phyloP scores from a whole-genome alignment of 2,113 vertebrate genomes.

The Phodopus roborovskii region DNA sequence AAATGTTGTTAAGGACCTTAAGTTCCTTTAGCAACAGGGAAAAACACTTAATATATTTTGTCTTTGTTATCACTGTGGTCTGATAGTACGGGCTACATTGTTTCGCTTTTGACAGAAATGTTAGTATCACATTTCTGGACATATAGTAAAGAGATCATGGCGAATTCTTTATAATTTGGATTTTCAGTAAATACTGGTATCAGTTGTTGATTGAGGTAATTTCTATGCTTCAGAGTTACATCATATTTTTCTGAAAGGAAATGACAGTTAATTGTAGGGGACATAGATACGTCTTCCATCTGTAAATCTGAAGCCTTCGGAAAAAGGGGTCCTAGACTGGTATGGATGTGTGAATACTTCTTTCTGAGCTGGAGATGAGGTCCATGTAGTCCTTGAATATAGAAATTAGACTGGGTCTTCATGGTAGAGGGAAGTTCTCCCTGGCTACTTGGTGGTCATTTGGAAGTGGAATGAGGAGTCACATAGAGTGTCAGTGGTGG shows the following conservation, averaged over 20 bases:
- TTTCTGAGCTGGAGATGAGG: background rate
- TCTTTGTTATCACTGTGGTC: background rate
- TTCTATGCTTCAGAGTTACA: background rate
- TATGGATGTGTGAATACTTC: background rate
- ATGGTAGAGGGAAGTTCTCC: background rate
- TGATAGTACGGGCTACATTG: background rate
- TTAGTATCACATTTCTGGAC: background rate
- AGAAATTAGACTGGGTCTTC: background rate
- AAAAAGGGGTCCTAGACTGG: background rate
- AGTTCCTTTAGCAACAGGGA: background rate
- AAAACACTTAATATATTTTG: background rate
- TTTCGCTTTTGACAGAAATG: background rate
- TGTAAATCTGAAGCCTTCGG: background rate
- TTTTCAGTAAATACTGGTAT: background rate
- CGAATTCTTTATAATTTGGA: background rate
- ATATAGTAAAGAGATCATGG: background rate
- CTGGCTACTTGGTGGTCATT: background rate
- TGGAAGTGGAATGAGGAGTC: background rate
- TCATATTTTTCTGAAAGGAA: background rate
- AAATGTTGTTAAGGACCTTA: background rate
- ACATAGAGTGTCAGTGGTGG: background rate
- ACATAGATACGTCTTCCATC: background rate
- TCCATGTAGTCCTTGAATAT: background rate
- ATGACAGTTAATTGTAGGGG: background rate
- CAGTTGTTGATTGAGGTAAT: background rate